phyloP scores from a whole-genome alignment of 2,888 invertebrate species.

The Podabrus alpinus region DNA sequence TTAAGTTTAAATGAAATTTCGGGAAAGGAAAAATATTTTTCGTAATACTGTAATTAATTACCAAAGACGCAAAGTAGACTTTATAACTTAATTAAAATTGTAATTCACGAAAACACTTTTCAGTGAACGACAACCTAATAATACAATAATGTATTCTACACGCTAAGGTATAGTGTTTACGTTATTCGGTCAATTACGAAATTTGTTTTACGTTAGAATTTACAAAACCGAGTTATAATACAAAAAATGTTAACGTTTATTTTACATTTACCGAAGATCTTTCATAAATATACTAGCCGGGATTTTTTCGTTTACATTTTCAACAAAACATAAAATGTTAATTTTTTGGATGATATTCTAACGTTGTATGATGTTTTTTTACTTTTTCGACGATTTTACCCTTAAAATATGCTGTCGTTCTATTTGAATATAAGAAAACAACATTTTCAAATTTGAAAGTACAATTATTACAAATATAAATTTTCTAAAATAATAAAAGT shows the following conservation, averaged over 20 bases:
- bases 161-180: neutral
- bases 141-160: neutral
- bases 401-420: neutral
- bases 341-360: neutral
- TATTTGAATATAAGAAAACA: neutral
- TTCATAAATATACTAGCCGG: neutral
- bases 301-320: neutral
- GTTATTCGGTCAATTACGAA: neutral
- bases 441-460: no score
- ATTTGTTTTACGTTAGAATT: neutral
- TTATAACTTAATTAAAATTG: slow-evolving; percentile 39
- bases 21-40: slow-evolving; percentile 32
- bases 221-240: neutral
- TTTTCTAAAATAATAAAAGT: no score
- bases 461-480: no score
- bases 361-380: neutral
- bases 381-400: neutral
- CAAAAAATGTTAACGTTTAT: neutral
- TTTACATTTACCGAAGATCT: neutral
- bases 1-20: neutral
- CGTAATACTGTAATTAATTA: slow-evolving; percentile 31
- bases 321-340: neutral
- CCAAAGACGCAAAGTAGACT: slow-evolving; percentile 21
- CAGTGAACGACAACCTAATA: neutral
- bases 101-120: neutral